Percentiles rank a stretch among this genome's conserved stretches.
These are phyloP conservation scores for Formica selysi DNA, from an alignment of 1,140 invertebrate genomes.

Conservation along the genomic window DNA sequence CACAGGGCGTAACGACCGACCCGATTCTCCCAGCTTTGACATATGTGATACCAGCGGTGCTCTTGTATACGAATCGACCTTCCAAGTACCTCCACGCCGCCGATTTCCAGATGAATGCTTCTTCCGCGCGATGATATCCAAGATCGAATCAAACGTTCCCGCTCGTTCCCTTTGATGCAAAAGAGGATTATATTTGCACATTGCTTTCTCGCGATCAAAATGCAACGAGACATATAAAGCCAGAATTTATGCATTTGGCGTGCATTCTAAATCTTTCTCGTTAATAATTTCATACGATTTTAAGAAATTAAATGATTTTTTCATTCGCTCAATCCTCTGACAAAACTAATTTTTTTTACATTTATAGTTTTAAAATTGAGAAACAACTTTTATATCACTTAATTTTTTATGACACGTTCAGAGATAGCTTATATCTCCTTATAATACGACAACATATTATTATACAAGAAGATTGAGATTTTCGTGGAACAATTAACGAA, in stretches of 20 bases:
- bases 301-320: not conserved
- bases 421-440: not conserved
- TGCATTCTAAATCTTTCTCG: not conserved
- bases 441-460: not conserved
- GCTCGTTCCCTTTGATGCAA: conserved; percentile 86
- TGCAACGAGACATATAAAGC: not conserved
- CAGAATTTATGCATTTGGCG: conserved; percentile 24
- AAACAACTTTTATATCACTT: not conserved
- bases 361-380: not conserved
- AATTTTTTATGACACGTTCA: not conserved
- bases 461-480: not conserved
- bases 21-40: conserved; percentile 88
- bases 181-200: conserved; percentile 51
- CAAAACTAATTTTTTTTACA: no score
- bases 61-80: conserved; percentile 84
- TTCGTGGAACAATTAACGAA: not conserved
- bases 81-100: conserved; percentile 85
- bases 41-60: conserved; percentile 89
- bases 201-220: not conserved
- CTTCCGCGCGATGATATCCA: conserved; percentile 88
- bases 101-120: conserved; percentile 87
- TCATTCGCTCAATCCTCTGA: not conserved
- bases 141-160: conserved; percentile 87
- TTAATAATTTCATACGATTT: not conserved
- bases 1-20: conserved; percentile 88